Base-by-base conservation (phyloP, 92 coral and sea anemone species). In the Heteractis magnifica region DNA sequence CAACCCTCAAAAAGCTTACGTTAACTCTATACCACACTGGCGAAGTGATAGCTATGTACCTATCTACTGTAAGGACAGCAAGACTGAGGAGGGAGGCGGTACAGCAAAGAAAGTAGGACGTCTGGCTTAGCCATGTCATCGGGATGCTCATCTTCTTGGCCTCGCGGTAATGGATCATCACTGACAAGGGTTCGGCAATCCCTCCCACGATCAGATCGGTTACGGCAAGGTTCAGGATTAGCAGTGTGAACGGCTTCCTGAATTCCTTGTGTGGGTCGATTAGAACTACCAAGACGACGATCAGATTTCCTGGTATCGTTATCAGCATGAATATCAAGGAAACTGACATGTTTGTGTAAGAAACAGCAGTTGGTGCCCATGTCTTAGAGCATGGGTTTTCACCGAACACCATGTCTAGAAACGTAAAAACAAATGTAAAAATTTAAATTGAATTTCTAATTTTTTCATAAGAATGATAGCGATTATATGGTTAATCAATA, bases 21-120 rank as follows among this genome's bases (percentile, higher is more conserved):
- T 90, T 86, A 8, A 90, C 88, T 44, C 94, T 52, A 85, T 93
- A 93, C 97, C 97, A 93, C 68, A 93, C 15, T 0, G 97, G 97
- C 8, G 87, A 88, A 0, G 97, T 93, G 15, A 93, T 93, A 18
- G 97, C 91, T 11, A 90, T 55, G 77, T 93, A 93, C 56, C 97
- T 78, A 75, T 90, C 94, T 8, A 88, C 94, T 10, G 97, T 93
- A 8, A 93, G 90, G 12, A 89, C 97, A 1, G 97, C 93, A 15
- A 93, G 87, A 78, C 92, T 85, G 65, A 93, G 84, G 4, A 93
- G 77, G 5, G 97, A 93, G 41, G 97, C 97, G 16, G 97, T 93
- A 34, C 94, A 91, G 12, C 92, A 89, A 75, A 90, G 86, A 51
- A 93, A 93, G 59, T 93, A 93, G 21, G 84, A 86, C 6, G 91